Evolutionary conservation across 2,797 vertebrate species (phyloP), one percentile per base, ranked within the genome.

Genomic region (Podargus strigoides): DNA sequence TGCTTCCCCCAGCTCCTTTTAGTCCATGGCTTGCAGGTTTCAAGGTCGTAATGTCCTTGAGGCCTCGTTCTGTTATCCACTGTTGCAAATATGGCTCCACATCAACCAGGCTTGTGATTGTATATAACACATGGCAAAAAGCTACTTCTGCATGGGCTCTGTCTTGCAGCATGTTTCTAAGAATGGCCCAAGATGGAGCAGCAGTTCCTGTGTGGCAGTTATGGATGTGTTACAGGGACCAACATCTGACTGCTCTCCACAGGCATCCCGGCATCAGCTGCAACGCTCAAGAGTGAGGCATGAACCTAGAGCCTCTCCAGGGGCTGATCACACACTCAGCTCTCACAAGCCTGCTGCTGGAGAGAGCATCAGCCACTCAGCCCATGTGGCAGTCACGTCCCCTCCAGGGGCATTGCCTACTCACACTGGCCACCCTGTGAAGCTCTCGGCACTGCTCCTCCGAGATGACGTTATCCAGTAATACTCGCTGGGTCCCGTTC

Each of bases 401-500:
- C 9, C 2, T 12, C 7, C 49, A 19, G 13, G 30, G 12, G 4
- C 22, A 24, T 0, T 3, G 2, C 3, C 24, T 39, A 77, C 98
- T 98, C 95, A 99, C 99, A 22, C 97, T 98, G 94, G 99, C 99
- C 90, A 99, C 97, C 9, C 95, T 96, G 90, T 97, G 98, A 50
- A 99, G 98, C 73, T 99, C 98, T n/a, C 82, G 90, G 90, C 99
- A 99, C 95, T 99, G 98, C 3, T 99, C 98, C 88, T 98, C 98
- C 0, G 98, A 98, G 90, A 99, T 98, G 46, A 99, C 99, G 0
- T 98, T 97, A 56, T 99, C 99, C 90, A 99, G 97, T 60, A 99
- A 98, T 32, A 99, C 99, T 14, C 99, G 95, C 97, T 99, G 99
- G 14, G 98, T 98, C 60, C 99, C 99, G 0, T 99, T 99, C 95